Percentiles rank a stretch among this genome's conserved stretches.
Conservation (phyloP, 2,797 vertebrate genomes). For the Aldrovandia affinis region DNA sequence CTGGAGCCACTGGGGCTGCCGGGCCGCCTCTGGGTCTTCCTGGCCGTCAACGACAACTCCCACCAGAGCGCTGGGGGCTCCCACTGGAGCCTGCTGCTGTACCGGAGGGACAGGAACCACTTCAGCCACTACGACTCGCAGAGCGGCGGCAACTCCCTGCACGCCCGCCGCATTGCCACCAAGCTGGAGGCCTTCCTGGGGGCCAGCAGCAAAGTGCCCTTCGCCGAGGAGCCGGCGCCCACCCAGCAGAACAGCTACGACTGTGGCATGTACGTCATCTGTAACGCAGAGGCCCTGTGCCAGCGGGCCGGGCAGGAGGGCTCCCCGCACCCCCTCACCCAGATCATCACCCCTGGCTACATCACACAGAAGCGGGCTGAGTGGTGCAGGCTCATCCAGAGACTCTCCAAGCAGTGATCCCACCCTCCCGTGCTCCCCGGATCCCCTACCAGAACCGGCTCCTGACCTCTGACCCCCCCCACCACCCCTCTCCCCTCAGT, state of each 20-base stretch:
- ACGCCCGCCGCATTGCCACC: constrained; percentile 84
- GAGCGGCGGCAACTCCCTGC: constrained; percentile 82
- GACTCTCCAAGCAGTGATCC: constrained; percentile 67
- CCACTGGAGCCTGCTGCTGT: constrained; percentile 95
- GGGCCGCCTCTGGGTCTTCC: constrained; percentile 82
- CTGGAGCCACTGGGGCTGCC: constrained; percentile 85
- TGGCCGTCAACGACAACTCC: constrained; percentile 94
- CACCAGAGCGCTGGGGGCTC: constrained; percentile 88
- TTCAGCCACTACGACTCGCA: constrained; percentile 97
- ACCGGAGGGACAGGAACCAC: constrained; percentile 76
- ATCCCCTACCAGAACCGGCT: constrained; percentile 50
- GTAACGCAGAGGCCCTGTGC: constrained; percentile 87
- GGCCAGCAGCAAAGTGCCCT: constrained; percentile 67
- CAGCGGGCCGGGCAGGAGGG: constrained; percentile 72
- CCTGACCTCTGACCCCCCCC: constrained; percentile 19
- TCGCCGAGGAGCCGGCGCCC: constrained; percentile 87
- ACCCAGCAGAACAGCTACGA: constrained; percentile 96
- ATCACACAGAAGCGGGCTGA: constrained; percentile 87
- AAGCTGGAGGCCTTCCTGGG: constrained; percentile 85
- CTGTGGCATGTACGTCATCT: constrained; percentile 98
- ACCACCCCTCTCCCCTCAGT: constrained; percentile 44
- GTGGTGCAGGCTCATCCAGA: constrained; percentile 85
- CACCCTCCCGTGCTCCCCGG: constrained; percentile 37
- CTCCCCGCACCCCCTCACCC: constrained; percentile 70
- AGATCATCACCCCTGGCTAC: constrained; percentile 86